These are phyloP conservation scores for Neodon shergylaensis DNA, from an alignment of 2,113 vertebrate species.

Conservation along the genomic window DNA sequence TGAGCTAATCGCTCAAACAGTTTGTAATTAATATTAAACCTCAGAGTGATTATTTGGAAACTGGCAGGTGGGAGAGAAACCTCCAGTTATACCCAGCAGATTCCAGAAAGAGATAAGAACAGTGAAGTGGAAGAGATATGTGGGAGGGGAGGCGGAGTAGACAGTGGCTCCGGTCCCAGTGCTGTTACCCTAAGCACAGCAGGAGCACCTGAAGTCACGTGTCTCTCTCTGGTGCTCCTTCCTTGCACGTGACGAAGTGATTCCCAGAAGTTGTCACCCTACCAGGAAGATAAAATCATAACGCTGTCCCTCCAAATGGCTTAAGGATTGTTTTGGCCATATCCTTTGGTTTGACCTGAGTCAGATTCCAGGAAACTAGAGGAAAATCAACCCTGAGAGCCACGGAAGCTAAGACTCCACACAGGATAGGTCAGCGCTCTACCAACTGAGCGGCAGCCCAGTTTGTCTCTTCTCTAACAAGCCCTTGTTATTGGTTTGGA, in stretches of 20 bases:
- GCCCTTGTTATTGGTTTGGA: neutral
- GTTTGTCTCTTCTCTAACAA: neutral
- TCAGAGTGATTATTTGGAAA: no score
- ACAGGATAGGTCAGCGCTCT: neutral
- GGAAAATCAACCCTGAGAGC: neutral
- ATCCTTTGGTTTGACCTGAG: neutral
- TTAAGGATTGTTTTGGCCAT: neutral
- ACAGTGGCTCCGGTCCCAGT: rapidly evolving
- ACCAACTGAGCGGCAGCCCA: neutral
- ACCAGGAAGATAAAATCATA: neutral
- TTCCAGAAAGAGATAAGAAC: neutral
- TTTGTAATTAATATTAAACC: no score
- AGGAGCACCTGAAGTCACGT: neutral
- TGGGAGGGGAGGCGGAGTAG: neutral
- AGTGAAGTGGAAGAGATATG: neutral
- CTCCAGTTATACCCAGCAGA: no score
- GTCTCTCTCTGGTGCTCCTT: no score
- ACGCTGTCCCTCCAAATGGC: neutral
- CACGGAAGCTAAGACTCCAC: neutral
- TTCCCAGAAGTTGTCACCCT: neutral
- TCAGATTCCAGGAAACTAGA: neutral
- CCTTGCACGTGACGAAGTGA: neutral
- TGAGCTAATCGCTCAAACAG: no score
- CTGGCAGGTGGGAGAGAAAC: no score
- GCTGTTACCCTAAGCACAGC: neutral